Conservation (phyloP, 2,113 vertebrate genomes). For the Lathamus discolor region DNA sequence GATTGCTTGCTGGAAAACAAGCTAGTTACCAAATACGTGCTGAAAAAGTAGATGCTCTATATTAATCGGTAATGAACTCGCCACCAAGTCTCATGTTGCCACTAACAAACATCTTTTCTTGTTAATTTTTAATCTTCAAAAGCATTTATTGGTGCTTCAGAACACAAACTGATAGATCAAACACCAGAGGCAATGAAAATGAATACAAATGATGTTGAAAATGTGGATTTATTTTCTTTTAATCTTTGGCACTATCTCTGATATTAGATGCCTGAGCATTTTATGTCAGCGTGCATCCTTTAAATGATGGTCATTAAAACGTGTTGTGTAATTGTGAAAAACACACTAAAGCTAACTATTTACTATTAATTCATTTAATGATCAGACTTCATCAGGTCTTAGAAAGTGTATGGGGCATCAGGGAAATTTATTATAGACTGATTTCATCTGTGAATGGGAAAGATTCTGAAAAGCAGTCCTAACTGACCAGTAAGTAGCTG, state of each 20-base stretch:
- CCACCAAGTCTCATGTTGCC: background rate
- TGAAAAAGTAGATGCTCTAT: background rate
- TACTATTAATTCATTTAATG: background rate
- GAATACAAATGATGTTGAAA: slow-evolving; percentile 38
- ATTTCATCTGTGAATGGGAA: background rate
- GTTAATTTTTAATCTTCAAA: slow-evolving; percentile 43
- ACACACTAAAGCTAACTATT: background rate
- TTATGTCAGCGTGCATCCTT: background rate
- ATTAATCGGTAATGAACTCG: slow-evolving; percentile 15
- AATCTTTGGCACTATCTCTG: slow-evolving; percentile 4
- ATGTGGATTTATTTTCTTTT: slow-evolving; percentile 18
- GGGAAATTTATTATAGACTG: background rate
- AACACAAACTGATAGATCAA: slow-evolving; percentile 65
- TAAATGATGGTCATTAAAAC: background rate
- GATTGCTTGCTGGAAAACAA: background rate
- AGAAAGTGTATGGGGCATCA: background rate
- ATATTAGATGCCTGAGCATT: background rate
- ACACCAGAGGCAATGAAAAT: slow-evolving; percentile 40
- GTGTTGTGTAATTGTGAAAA: background rate
- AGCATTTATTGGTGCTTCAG: slow-evolving; percentile 6
- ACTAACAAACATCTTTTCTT: background rate
- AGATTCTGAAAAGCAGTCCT: background rate
- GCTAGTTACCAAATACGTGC: background rate
- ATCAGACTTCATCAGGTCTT: background rate
- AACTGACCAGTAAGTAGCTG: background rate